Base-by-base conservation (phyloP, 1,140 invertebrate genomes). In the Hycleus phaleratus region DNA sequence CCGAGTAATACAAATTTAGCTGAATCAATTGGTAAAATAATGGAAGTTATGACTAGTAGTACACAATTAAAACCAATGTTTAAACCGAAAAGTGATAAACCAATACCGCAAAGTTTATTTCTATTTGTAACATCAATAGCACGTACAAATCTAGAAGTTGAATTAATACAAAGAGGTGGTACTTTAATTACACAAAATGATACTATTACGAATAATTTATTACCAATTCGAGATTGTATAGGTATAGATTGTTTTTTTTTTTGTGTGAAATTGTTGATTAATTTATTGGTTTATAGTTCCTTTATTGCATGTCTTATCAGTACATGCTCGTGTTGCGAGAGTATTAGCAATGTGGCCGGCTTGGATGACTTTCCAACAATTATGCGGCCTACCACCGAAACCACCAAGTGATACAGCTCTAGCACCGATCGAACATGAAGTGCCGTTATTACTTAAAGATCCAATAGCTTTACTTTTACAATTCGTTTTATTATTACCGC, bases 121-220 rank as follows among this genome's bases (percentile, higher is more conserved):
- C 80, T 93, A 39, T 95, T 95, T 75, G 86, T 95, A 24, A 90
- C 86, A 59, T 96, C 93, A 18, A 87, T 97, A 42, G 91, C 92
- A 12, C 81, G 94, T 61, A 95, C 91, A 26, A 96, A 97, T 79
- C 78, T 97, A 40, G 93, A 97, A 78, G 82, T 95, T 49, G 93
- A 97, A 77, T 78, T 97, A 40, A 85, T 93, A 38, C 90, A 93
- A 70, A 81, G 90, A 40, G 88, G 87, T 38, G 91, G 90, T n/a
- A 83, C 82, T 1, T 76, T 94, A 7, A 83, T 82, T 54, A 70
- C 80, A 9, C 74, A 46, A 51, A 71, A 75, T 6, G 77, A 77
- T n/a, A 65, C 74, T 7, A 18, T 18, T 18, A 77, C 83, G 0
- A 83, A 85, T 74, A 74, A 78, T 32, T 70, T 82, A 4, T 85